Percentiles rank a stretch among this genome's conserved stretches.
These are phyloP conservation scores for Allygus modestus DNA, from an alignment of 2,888 invertebrate genomes.

Conservation along the genomic window DNA sequence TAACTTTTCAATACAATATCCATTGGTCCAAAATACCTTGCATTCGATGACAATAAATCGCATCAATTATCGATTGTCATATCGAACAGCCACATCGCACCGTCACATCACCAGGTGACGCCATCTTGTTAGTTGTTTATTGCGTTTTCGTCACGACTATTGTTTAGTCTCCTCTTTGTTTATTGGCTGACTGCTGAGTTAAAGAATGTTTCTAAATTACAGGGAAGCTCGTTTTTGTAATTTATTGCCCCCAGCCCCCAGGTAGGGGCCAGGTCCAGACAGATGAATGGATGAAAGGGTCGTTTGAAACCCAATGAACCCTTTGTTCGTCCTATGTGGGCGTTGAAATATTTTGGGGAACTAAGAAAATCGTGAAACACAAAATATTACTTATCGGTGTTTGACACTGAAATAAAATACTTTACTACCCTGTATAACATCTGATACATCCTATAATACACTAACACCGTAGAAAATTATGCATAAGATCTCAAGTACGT, in stretches of 20 bases:
- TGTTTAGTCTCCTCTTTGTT: conserved; percentile 24
- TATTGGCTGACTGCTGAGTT: background rate
- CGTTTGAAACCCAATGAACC: background rate
- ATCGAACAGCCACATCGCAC: background rate
- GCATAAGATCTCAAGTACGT: too few relatives aligned
- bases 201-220: conserved; percentile 33
- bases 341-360: conserved; percentile 15
- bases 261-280: background rate
- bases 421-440: too few relatives aligned
- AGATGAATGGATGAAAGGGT: background rate
- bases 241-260: background rate
- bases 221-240: conserved; percentile 1
- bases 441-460: too few relatives aligned
- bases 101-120: background rate
- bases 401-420: too few relatives aligned
- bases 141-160: conserved; percentile 2
- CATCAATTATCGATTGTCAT: background rate
- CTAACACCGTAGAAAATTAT: too few relatives aligned
- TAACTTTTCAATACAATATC: too few relatives aligned
- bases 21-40: too few relatives aligned
- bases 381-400: too few relatives aligned
- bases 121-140: conserved; percentile 15
- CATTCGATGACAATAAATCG: background rate
- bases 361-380: too few relatives aligned
- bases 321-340: conserved; percentile 23